These are phyloP conservation scores for Oscheius onirici DNA, from an alignment of 2,888 invertebrate species.

Conservation along the genomic window DNA sequence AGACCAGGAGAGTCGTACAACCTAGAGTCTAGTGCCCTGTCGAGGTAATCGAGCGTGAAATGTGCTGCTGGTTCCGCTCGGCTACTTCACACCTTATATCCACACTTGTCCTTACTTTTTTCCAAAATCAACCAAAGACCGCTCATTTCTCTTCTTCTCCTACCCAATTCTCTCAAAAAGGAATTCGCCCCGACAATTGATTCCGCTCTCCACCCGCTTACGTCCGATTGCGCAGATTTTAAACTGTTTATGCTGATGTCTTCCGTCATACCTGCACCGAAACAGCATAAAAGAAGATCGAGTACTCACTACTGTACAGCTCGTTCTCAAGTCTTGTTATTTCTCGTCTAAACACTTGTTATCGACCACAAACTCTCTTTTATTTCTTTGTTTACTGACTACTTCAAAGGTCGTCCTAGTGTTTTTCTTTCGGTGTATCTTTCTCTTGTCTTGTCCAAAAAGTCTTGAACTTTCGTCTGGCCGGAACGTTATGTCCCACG, in stretches of 20 bases:
- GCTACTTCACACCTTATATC: neutral
- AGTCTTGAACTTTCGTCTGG: neutral
- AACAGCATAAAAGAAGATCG: slow-evolving; percentile 4
- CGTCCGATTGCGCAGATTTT: slow-evolving; percentile 22
- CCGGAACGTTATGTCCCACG: too few relatives aligned
- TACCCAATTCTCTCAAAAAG: neutral
- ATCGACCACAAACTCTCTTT: neutral
- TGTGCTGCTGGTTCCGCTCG: slow-evolving; percentile 11
- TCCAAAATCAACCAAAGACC: too few relatives aligned
- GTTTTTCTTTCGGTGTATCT: neutral
- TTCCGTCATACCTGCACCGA: slow-evolving; percentile 14
- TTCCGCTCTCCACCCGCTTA: slow-evolving; percentile 5
- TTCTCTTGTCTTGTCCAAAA: too few relatives aligned
- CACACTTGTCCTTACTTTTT: too few relatives aligned
- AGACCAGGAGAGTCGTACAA: too few relatives aligned
- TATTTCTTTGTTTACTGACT: neutral
- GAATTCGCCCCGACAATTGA: slow-evolving; percentile 15
- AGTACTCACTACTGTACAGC: too few relatives aligned
- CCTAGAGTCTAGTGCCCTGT: neutral
- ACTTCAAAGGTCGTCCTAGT: neutral
- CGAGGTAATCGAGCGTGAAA: slow-evolving; percentile 4
- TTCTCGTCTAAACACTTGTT: neutral
- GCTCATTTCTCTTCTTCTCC: neutral
- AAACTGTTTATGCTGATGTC: slow-evolving; percentile 32
- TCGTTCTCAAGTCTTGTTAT: neutral